Conservation (phyloP, 2,888 invertebrate genomes). For the Aromia moschata region DNA sequence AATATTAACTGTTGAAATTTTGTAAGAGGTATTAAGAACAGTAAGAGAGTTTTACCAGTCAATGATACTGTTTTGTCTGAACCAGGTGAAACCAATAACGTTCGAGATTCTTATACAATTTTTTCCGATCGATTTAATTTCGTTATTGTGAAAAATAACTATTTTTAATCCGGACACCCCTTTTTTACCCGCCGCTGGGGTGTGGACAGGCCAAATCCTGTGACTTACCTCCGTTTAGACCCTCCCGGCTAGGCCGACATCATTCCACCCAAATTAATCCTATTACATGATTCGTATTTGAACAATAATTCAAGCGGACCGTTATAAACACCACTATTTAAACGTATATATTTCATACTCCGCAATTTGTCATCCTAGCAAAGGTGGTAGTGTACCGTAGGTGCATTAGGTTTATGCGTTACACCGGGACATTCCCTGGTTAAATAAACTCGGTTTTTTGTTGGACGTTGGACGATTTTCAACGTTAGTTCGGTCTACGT, state of each 20-base stretch:
- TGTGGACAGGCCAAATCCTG: conserved; percentile 21
- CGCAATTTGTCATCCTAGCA: conserved; percentile 52
- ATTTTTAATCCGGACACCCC: background rate
- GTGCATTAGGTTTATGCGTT: conserved; percentile 16
- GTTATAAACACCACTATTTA: conserved; percentile 58
- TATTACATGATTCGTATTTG: conserved; percentile 56
- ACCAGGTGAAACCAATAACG: too few relatives aligned
- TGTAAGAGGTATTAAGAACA: too few relatives aligned
- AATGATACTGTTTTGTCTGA: too few relatives aligned
- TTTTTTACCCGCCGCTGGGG: background rate
- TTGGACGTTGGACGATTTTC: too few relatives aligned
- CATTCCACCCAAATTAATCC: conserved; percentile 57
- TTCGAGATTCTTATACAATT: too few relatives aligned
- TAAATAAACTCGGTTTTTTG: conserved; percentile 17
- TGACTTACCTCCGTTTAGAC: conserved; percentile 27
- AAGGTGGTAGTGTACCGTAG: conserved; percentile 32
- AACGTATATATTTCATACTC: conserved; percentile 53
- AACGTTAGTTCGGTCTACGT: too few relatives aligned
- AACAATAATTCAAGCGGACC: conserved; percentile 55
- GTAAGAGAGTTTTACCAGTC: too few relatives aligned
- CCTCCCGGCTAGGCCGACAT: conserved; percentile 45
- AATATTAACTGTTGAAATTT: too few relatives aligned
- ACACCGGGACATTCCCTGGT: conserved; percentile 14
- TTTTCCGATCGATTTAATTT: too few relatives aligned
- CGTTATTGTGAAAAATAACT: too few relatives aligned